Evolutionary conservation across 2,888 invertebrate species (phyloP).

Genomic region (Scaptomyza cyrtandrae): DNA sequence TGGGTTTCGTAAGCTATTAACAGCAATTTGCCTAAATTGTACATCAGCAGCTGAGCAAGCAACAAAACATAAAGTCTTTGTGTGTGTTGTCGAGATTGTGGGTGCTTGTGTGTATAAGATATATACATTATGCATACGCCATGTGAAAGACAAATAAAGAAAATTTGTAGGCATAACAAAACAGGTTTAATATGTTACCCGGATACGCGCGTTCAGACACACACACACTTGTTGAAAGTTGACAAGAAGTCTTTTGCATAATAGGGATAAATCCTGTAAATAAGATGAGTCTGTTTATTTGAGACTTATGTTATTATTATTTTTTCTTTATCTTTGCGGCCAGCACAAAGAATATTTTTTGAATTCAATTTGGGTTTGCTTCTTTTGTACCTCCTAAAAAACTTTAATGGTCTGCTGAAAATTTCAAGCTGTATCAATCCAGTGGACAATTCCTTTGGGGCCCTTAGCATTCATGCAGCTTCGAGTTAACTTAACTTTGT

Average conservation of each 20-base stretch:
- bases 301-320: neutral
- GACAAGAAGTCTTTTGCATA: slow-evolving; percentile 1
- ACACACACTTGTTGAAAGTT: neutral
- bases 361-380: slow-evolving; percentile 9
- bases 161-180: slow-evolving; percentile 31
- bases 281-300: slow-evolving; percentile 6
- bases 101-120: slow-evolving; percentile 5
- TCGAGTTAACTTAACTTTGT: slow-evolving; percentile 19
- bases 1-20: slow-evolving; percentile 45
- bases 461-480: slow-evolving; percentile 3
- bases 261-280: slow-evolving; percentile 5
- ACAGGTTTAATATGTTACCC: slow-evolving; percentile 15
- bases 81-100: slow-evolving; percentile 4
- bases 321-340: slow-evolving; percentile 5
- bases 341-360: slow-evolving; percentile 1
- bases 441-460: slow-evolving; percentile 2
- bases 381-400: neutral
- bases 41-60: slow-evolving; percentile 53
- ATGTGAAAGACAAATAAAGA: slow-evolving; percentile 15
- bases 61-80: slow-evolving; percentile 34
- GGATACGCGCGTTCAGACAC: neutral
- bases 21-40: slow-evolving; percentile 57
- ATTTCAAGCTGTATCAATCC: neutral
- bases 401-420: slow-evolving; percentile 13
- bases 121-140: slow-evolving; percentile 49